phyloP scores from a whole-genome alignment of 2,888 invertebrate species.

The Steromphala cineraria region DNA sequence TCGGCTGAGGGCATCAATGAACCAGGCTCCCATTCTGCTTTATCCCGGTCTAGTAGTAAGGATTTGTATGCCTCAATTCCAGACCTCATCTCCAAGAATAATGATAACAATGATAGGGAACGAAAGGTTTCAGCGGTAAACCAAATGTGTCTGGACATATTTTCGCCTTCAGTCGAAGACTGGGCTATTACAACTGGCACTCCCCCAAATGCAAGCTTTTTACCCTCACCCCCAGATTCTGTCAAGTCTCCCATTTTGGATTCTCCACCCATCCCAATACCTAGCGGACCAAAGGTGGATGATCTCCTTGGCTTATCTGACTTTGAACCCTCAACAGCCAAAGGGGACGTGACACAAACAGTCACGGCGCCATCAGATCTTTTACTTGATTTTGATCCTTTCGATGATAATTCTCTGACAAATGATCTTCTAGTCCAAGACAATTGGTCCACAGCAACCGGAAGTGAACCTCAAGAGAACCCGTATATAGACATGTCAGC shows the following conservation, averaged over 20 bases:
- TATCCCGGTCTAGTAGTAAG: constrained; percentile 16
- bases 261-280: background rate
- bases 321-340: too few relatives aligned
- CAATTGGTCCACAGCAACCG: background rate
- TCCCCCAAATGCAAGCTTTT: background rate
- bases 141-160: background rate
- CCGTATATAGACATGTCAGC: constrained; percentile 5
- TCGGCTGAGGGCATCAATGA: background rate
- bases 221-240: background rate
- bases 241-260: background rate
- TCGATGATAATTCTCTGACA: background rate
- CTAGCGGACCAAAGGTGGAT: background rate
- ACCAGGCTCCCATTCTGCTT: background rate
- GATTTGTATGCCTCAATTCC: constrained; percentile 15
- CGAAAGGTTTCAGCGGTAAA: background rate
- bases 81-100: background rate
- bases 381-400: background rate
- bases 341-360: background rate
- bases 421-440: background rate
- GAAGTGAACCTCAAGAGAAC: background rate
- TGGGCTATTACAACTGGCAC: background rate
- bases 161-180: background rate
- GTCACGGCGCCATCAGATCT: background rate
- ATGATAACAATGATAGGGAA: background rate
- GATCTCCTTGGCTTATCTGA: background rate